Base-by-base conservation (phyloP, 2,888 invertebrate species). In the Tholera decimalis region DNA sequence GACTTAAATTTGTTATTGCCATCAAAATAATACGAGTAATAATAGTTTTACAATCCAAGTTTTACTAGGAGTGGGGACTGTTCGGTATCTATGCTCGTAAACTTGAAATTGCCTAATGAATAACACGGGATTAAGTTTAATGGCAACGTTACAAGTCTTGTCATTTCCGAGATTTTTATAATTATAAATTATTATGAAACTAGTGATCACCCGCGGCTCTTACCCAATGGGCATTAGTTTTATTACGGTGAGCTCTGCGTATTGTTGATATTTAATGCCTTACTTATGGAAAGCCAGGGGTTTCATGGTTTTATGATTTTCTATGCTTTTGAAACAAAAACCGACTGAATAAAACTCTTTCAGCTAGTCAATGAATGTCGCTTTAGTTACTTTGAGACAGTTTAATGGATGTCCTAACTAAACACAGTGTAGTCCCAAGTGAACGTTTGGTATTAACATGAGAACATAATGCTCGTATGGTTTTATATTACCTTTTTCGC, bases 41-140 rank as follows among this genome's bases (percentile, higher is more conserved):
- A 81, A 85, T 83, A 83, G 80, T 86, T 89, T 86, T 85, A 85
- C 84, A 85, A 87, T 87, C 84, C 83, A 59, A 79, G 80, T 85
- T 73, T 83, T 82, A 85, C 78, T 79, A 63, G 77, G 71, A 82
- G 79, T 77, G 77, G 77, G 71, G 81, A 80, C 78, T 68, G 78
- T 69, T 77, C 80, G 76, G 83, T 80, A 77, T 83, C 84, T 77
- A 69, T 77, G 79, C 71, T 85, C 84, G 83, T 90, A 89, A 90
- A 89, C 85, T 84, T 81, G 81, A 80, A 87, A 89, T 88, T 85
- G 85, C 87, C 86, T 88, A 90, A 90, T 88, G 87, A 89, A 89
- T 89, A 85, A 86, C 87, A 84, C 81, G 80, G 86, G 88, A 88
- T 89, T 89, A 87, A 71, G 78, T 87, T 88, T 88, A 85, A 88